These are phyloP conservation scores for Climacteris rufus DNA, from an alignment of 2,113 vertebrate genomes.

Conservation along the genomic window DNA sequence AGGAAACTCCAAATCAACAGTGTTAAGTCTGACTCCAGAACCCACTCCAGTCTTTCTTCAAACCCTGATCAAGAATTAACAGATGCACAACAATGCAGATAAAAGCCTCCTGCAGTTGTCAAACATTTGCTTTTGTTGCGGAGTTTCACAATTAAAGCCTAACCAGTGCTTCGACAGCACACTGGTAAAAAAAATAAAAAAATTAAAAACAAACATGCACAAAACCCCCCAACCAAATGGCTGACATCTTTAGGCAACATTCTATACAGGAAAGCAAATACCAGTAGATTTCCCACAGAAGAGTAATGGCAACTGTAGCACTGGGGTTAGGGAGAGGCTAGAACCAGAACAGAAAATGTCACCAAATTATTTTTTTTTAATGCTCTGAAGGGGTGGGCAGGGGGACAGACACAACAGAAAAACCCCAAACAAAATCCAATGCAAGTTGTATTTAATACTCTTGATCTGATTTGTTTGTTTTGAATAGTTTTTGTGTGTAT, in stretches of 20 bases:
- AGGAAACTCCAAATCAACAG: slow-evolving; percentile 75
- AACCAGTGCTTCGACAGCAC: slow-evolving; percentile 40
- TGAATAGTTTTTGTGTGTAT: not conserved
- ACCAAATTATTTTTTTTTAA: slow-evolving; percentile 24
- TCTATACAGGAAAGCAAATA: slow-evolving; percentile 67
- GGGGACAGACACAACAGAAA: not conserved
- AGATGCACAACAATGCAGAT: slow-evolving; percentile 70
- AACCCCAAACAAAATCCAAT: not conserved
- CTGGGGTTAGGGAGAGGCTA: slow-evolving; percentile 45
- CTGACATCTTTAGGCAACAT: slow-evolving; percentile 66
- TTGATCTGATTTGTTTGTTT: slow-evolving; percentile 35
- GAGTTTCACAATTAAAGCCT: slow-evolving; percentile 72
- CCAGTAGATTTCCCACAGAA: slow-evolving; percentile 72
- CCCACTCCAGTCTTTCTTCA: slow-evolving; percentile 72
- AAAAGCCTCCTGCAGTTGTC: slow-evolving; percentile 63
- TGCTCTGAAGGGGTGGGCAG: not conserved
- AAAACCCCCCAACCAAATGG: slow-evolving; percentile 53
- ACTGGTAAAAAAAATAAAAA: slow-evolving; percentile 14
- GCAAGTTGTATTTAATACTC: slow-evolving; percentile 12
- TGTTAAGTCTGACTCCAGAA: slow-evolving; percentile 72
- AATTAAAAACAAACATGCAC: slow-evolving; percentile 44
- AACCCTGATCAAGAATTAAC: slow-evolving; percentile 77
- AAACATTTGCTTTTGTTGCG: slow-evolving; percentile 63
- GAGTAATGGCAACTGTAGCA: slow-evolving; percentile 64
- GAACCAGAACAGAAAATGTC: slow-evolving; percentile 46